These are phyloP conservation scores for Mesocricetus auratus DNA, from an alignment of 2,113 vertebrate species.

Conservation along the genomic window DNA sequence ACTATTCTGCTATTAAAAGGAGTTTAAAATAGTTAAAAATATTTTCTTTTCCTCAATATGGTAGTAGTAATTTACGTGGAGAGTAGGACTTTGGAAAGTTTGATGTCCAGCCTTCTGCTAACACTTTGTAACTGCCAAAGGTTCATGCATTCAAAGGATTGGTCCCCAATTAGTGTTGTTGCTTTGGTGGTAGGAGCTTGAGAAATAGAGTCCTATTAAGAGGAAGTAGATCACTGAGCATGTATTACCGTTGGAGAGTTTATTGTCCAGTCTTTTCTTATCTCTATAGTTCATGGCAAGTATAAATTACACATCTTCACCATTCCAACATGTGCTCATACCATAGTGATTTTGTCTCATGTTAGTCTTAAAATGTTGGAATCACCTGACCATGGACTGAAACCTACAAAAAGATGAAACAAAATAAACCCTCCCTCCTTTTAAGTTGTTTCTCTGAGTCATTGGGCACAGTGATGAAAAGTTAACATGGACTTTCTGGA, in stretches of 20 bases:
- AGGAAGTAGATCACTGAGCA: not conserved
- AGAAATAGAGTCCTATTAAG: not conserved
- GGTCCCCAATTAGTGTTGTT: no score
- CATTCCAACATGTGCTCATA: not conserved
- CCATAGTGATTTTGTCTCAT: not conserved
- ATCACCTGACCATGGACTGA: not conserved
- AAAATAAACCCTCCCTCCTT: not conserved
- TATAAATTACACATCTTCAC: not conserved
- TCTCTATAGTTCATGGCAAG: not conserved
- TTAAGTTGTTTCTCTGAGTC: not conserved
- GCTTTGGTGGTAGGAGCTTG: no score
- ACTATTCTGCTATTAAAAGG: not conserved
- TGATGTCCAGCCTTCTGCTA: not conserved
- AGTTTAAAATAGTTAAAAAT: not conserved
- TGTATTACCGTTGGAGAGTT: not conserved
- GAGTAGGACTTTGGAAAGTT: not conserved
- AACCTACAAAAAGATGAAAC: not conserved
- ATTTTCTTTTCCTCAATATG: not conserved
- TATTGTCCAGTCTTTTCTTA: not conserved
- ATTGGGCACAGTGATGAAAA: not conserved
- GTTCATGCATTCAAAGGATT: not conserved
- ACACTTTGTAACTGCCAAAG: not conserved
- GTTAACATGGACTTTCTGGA: not conserved
- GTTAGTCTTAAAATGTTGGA: not conserved
- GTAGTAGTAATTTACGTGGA: not conserved